A percentile compares a stretch with the other conserved stretches of the same genome.
Conservation (phyloP, 2,797 vertebrate species). For the Cheirogaleus major region DNA sequence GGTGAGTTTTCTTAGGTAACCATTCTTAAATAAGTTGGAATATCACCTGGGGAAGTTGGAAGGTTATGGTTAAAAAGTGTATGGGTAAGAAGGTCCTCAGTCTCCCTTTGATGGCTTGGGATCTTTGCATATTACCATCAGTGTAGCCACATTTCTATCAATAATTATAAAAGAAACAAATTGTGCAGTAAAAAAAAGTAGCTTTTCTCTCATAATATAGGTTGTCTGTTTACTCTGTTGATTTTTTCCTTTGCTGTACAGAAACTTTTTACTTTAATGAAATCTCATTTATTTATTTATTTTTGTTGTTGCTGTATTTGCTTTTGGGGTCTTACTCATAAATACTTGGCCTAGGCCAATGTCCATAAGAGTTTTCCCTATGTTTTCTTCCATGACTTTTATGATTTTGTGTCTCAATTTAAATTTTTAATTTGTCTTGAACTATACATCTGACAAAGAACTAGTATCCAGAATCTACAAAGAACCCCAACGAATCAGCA, state of each 20-base stretch:
- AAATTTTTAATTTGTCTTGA: not conserved
- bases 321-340: too few species aligned
- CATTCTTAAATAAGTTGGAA: not conserved
- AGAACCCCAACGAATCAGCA: not conserved
- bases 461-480: not conserved
- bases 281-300: too few species aligned
- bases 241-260: too few species aligned
- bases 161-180: not conserved
- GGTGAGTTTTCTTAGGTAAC: not conserved
- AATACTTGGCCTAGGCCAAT: too few species aligned
- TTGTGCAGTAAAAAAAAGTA: not conserved
- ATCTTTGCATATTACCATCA: not conserved
- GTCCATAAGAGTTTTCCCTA: too few species aligned
- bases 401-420: not conserved
- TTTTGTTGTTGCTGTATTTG: too few species aligned
- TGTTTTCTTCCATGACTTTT: too few species aligned
- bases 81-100: not conserved
- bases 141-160: not conserved
- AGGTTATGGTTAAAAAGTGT: not conserved
- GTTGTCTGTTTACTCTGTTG: too few species aligned
- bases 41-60: not conserved
- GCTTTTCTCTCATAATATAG: too few species aligned
- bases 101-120: not conserved
- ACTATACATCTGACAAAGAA: not conserved
- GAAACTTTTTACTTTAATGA: too few species aligned